These are phyloP conservation scores for Drosophila lacicola DNA, from an alignment of 2,888 invertebrate species.

Conservation along the genomic window DNA sequence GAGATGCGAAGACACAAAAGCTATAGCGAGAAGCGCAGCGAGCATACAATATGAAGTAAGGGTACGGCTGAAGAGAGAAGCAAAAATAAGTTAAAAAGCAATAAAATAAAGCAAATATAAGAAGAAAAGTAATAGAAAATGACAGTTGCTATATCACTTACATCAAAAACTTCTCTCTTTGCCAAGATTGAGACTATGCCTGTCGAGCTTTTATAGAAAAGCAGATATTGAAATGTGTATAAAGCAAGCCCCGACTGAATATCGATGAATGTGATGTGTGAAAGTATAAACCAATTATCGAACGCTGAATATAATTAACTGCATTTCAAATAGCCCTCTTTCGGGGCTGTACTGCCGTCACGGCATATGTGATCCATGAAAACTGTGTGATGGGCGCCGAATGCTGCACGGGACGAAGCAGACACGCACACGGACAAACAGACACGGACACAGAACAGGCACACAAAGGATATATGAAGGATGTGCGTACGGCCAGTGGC, in stretches of 20 bases:
- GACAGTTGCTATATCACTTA: no score
- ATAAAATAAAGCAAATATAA: no score
- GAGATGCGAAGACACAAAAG: neutral
- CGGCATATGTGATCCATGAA: neutral
- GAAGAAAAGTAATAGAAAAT: no score
- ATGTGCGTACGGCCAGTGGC: constrained; percentile 23
- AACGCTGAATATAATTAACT: neutral
- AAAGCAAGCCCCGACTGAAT: no score
- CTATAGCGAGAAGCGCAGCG: neutral
- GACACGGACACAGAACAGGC: neutral
- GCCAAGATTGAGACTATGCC: no score
- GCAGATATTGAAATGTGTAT: no score
- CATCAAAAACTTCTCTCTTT: no score
- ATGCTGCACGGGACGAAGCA: neutral
- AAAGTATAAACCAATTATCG: neutral
- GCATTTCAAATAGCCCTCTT: constrained; percentile 2
- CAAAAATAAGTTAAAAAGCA: neutral
- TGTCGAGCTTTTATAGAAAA: no score
- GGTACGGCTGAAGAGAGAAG: neutral
- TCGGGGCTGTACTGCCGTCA: neutral
- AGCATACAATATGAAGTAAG: neutral
- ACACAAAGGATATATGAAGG: neutral
- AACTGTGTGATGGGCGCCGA: neutral
- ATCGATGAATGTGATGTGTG: no score
- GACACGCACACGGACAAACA: neutral